These are phyloP conservation scores for Altica lythri DNA, from an alignment of 2,888 invertebrate genomes.

Conservation along the genomic window DNA sequence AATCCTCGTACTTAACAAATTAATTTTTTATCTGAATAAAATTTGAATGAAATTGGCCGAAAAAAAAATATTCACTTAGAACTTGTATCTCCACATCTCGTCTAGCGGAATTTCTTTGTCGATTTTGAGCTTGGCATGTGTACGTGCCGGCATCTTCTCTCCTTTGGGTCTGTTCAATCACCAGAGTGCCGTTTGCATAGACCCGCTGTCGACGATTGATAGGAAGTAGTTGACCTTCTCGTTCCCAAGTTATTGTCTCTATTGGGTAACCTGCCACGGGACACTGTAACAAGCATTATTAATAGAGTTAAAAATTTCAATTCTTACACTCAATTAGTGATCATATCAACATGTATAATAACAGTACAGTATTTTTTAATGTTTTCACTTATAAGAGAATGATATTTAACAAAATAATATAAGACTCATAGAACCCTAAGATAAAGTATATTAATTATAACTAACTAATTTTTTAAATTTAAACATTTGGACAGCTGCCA, in stretches of 20 bases:
- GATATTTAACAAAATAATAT: too few species aligned
- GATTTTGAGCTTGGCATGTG: constrained; percentile 86
- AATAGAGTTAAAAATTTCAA: too few species aligned
- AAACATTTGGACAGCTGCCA: too few species aligned
- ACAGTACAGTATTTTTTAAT: too few species aligned
- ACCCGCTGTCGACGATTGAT: constrained; percentile 87
- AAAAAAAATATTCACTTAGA: constrained; percentile 60
- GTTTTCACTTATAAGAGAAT: too few species aligned
- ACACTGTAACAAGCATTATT: constrained; percentile 61
- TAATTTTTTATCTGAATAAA: not conserved
- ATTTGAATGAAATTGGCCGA: not conserved
- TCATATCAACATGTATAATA: too few species aligned
- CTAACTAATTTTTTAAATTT: too few species aligned
- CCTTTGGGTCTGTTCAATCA: constrained; percentile 84
- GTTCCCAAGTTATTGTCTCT: constrained; percentile 86
- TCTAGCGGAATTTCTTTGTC: constrained; percentile 79
- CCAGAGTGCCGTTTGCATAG: constrained; percentile 83
- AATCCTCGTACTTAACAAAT: not conserved
- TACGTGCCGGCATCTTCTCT: constrained; percentile 87
- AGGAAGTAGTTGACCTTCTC: constrained; percentile 85
- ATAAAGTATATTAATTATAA: too few species aligned
- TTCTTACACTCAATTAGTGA: too few species aligned
- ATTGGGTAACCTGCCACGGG: constrained; percentile 90
- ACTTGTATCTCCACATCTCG: constrained; percentile 77
- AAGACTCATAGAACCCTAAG: too few species aligned